These are phyloP conservation scores for Drosophila quinaria DNA, from an alignment of 2,888 invertebrate species.

Conservation along the genomic window DNA sequence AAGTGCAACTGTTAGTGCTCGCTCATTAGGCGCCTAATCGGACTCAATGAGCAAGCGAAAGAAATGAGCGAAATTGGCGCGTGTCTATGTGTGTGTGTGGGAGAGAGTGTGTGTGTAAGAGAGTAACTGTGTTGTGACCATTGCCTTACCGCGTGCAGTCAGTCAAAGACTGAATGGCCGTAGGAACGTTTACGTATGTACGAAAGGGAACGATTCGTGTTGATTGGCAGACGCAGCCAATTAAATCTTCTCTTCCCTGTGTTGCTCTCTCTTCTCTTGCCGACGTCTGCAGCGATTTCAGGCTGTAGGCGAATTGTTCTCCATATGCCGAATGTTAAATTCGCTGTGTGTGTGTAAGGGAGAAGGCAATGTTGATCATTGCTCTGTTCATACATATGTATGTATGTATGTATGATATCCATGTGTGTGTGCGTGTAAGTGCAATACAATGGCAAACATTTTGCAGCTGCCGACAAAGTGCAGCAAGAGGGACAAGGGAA, in stretches of 20 bases:
- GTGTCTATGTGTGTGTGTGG: not conserved
- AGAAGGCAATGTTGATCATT: constrained; percentile 9
- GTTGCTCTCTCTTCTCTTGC: not conserved
- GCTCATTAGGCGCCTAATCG: constrained; percentile 73
- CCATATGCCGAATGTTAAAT: not conserved
- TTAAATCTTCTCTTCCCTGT: constrained; percentile 37
- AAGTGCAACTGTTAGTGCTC: constrained; percentile 62
- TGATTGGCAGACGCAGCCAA: constrained; percentile 66
- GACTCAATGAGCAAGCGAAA: constrained; percentile 35
- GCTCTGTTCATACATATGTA: constrained; percentile 11
- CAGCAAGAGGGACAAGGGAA: not conserved
- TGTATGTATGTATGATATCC: constrained; percentile 7
- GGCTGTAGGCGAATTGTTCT: constrained; percentile 6
- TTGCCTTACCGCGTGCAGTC: constrained; percentile 23
- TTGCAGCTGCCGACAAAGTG: constrained; percentile 48
- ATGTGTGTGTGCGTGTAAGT: constrained; percentile 17
- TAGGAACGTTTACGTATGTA: constrained; percentile 5
- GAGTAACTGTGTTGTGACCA: constrained; percentile 5
- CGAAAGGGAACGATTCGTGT: constrained; percentile 46
- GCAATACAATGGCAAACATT: constrained; percentile 47
- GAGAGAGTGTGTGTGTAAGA: not conserved
- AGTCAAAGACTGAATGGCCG: constrained; percentile 9
- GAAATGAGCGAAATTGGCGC: constrained; percentile 4
- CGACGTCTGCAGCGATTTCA: constrained; percentile 1
- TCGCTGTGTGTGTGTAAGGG: not conserved